Conservation (phyloP, 1,140 invertebrate genomes). For the Chymomyza costata region DNA sequence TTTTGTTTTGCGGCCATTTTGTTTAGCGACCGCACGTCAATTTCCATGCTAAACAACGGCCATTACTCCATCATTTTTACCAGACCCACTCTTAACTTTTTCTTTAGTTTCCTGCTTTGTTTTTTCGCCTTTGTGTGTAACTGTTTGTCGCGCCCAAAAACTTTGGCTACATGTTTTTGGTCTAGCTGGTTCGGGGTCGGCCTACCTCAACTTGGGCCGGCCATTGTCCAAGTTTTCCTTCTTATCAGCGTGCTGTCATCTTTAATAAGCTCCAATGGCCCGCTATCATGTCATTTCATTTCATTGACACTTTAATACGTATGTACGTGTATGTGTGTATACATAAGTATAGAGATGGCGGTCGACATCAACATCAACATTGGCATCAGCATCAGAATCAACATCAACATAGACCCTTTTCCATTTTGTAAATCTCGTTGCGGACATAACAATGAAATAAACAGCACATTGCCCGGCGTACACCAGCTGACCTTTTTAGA, state of each 20-base stretch:
- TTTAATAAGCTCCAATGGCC: slow-evolving; percentile 70
- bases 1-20: slow-evolving; percentile 54
- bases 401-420: slow-evolving; percentile 67
- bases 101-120: slow-evolving; percentile 13
- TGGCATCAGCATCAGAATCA: too few relatives aligned
- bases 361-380: too few relatives aligned
- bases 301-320: slow-evolving; percentile 65
- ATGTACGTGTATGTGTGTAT: slow-evolving; percentile 25
- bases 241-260: slow-evolving; percentile 59
- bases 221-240: slow-evolving; percentile 35
- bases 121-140: slow-evolving; percentile 3
- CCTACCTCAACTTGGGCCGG: slow-evolving; percentile 24
- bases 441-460: slow-evolving; percentile 66
- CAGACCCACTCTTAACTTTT: background rate
- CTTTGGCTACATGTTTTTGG: slow-evolving; percentile 4
- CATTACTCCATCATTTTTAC: slow-evolving; percentile 15
- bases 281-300: slow-evolving; percentile 64
- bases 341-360: slow-evolving; percentile 20
- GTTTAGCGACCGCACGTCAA: slow-evolving; percentile 46
- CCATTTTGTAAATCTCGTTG: slow-evolving; percentile 64
- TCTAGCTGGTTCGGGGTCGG: slow-evolving; percentile 2
- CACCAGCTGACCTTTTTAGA: slow-evolving; percentile 18
- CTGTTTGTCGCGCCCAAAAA: background rate
- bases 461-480: slow-evolving; percentile 42
- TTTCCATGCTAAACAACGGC: slow-evolving; percentile 65